Base-by-base conservation (phyloP, 2,797 vertebrate species). In the Melanotaenia maccullochi region DNA sequence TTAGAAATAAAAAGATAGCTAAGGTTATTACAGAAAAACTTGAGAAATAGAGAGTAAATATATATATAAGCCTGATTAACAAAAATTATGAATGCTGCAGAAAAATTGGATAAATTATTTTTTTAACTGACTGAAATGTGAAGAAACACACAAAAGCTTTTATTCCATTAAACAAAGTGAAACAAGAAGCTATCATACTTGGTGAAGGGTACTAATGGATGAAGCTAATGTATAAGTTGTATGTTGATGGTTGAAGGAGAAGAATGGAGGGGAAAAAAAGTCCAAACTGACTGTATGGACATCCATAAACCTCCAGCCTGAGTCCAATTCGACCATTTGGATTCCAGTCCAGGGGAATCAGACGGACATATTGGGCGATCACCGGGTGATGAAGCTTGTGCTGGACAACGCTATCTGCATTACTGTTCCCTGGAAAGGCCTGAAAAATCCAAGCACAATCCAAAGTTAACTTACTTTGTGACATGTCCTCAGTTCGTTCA, bases 331-430 rank as follows among this genome's bases (percentile, higher is more conserved):
- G 95, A 36, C 97, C 97, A 18, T 94, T 96, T 0, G 85, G 91
- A 84, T 97, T 99, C 97, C 97, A 98, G 76, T 95, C 94, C 68
- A 97, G 92, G 16, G 97, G 97, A 81, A 96, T 89, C 81, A 98
- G 94, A 36, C 96, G 94, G 22, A 99, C 90, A 71, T 95, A 97
- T 62, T 94, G 95, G 78, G 97, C 92, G 68, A 96, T 94, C 75
- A 97, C 95, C 0, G 94, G 94, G 78, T 96, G 95, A 78, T 96
- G 95, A 55, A 99, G 96, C 75, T 96, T 96, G 79, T 96, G 94
- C 77, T 95, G 94, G 36, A 98, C 91, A 1, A 99, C 97, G 28
- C 94, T 97, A 92, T 99, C 97, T 22, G 97, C 97, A 35, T 99
- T 99, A 33, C 90, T 94, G 84, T 99, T 99, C 51, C 97, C 97